Base-by-base conservation (phyloP, 2,113 vertebrate species). In the Hirundichthys speculiger region DNA sequence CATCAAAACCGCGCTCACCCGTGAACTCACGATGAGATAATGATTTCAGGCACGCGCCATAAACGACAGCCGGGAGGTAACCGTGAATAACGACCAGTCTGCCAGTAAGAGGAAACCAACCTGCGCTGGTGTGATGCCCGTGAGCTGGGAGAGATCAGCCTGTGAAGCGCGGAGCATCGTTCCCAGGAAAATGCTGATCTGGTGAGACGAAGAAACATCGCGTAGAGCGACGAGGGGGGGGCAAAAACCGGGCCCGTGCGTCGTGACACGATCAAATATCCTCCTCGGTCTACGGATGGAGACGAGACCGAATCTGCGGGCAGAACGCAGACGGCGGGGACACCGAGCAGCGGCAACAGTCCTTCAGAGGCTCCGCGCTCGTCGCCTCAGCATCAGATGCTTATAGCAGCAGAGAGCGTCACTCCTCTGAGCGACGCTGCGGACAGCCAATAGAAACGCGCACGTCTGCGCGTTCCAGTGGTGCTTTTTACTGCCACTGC, bases 291-390 rank as follows among this genome's bases (percentile, higher is more conserved):
- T 58, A 50, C 65, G 69, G 69, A 62, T 27, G 72, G 55, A 69
- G 73, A 60, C 16, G 51, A 46, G 57, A 66, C 52, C 55, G 53
- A 65, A 78, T 84, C 82, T 80, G 64, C 85, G 50, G 63, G 54
- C 82, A 71, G 43, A 57, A 47, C 61, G 77, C 71, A 72, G 71
- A 69, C 59, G 79, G 64, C 71, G 22, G 54, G 76, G 75, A 67
- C 39, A 86, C 86, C 81, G 73, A 75, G 75, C 48, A 85, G 76
- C 84, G 67, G 89, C 86, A 85, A 83, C 84, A 82, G 76, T 79
- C 77, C 76, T 63, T 70, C 78, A 12, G 58, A 70, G 68, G 77
- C 82, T 86, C 80, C 68, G 88, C 50, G 78, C 54, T 84, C 73
- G 46, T 48, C 76, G 58, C 76, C 80, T 77, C 84, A 62, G 83